Conservation (phyloP, 2,888 invertebrate species). For the Pammene aurita region DNA sequence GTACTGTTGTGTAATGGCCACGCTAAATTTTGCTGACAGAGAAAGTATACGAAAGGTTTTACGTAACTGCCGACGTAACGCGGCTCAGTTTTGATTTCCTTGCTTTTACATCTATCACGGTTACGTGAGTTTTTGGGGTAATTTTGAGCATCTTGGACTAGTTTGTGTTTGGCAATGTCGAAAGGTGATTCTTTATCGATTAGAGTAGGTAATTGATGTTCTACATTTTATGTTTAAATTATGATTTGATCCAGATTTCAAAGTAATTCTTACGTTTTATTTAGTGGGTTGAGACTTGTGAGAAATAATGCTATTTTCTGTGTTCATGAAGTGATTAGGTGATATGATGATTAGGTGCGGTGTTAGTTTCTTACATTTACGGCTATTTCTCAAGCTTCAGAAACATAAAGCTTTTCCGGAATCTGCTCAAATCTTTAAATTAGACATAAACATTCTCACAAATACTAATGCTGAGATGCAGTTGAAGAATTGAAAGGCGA, state of each 20-base stretch:
- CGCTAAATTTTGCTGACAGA: slow-evolving; percentile 83
- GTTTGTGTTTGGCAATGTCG: slow-evolving; percentile 42
- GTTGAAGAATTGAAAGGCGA: slow-evolving; percentile 7
- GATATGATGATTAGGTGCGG: no score
- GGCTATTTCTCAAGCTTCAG: no score
- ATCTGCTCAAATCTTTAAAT: no score
- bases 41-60: slow-evolving; percentile 83
- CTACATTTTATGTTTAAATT: slow-evolving; percentile 8
- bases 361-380: no score
- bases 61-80: slow-evolving; percentile 78
- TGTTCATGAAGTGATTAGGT: no score
- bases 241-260: not conserved
- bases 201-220: slow-evolving; percentile 22
- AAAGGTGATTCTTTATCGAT: slow-evolving; percentile 15
- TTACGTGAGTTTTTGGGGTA: slow-evolving; percentile 74
- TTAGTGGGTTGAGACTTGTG: not conserved
- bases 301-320: not conserved
- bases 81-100: slow-evolving; percentile 81
- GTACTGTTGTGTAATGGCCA: slow-evolving; percentile 73
- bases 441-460: no score
- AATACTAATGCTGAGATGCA: not conserved
- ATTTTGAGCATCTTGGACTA: slow-evolving; percentile 60
- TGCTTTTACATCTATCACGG: slow-evolving; percentile 75
- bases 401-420: no score
- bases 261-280: not conserved